These are phyloP conservation scores for Trilocha varians DNA, from an alignment of 2,888 invertebrate species.

Conservation along the genomic window DNA sequence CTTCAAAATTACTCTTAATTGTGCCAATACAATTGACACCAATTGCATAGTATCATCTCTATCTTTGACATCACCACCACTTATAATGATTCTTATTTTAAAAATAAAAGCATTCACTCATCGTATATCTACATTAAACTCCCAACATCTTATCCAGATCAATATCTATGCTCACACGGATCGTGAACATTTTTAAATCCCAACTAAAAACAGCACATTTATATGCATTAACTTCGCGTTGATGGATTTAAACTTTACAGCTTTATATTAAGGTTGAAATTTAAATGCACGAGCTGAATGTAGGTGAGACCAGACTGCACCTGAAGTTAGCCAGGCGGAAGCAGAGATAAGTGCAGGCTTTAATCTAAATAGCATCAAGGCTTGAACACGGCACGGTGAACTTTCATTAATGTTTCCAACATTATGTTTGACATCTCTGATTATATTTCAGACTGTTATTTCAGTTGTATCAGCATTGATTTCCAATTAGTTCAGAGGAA, in stretches of 20 bases:
- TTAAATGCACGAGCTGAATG: conserved; percentile 23
- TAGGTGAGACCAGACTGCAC: conserved; percentile 37
- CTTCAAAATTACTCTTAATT: no score
- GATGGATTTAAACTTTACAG: conserved; percentile 24
- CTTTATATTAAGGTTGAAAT: conserved; percentile 32
- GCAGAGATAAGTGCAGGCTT: conserved; percentile 55
- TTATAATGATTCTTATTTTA: no score
- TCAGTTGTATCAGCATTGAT: no score
- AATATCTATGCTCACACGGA: no score
- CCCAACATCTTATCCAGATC: no score
- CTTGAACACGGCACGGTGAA: conserved; percentile 31
- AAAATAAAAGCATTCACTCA: no score
- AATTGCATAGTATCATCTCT: no score
- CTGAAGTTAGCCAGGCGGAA: conserved; percentile 49
- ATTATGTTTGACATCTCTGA: conserved; percentile 16
- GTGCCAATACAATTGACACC: no score
- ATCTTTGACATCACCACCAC: no score
- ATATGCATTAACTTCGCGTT: conserved; percentile 42
- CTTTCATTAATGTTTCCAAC: conserved; percentile 20
- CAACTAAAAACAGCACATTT: conserved; percentile 26
- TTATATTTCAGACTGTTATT: conserved; percentile 9
- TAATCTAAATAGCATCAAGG: conserved; percentile 64
- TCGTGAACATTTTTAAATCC: neutral
- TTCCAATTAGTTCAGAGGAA: no score
- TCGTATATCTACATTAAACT: no score